These are phyloP conservation scores for Tolypeutes matacus DNA, from an alignment of 2,797 vertebrate genomes.

Conservation along the genomic window DNA sequence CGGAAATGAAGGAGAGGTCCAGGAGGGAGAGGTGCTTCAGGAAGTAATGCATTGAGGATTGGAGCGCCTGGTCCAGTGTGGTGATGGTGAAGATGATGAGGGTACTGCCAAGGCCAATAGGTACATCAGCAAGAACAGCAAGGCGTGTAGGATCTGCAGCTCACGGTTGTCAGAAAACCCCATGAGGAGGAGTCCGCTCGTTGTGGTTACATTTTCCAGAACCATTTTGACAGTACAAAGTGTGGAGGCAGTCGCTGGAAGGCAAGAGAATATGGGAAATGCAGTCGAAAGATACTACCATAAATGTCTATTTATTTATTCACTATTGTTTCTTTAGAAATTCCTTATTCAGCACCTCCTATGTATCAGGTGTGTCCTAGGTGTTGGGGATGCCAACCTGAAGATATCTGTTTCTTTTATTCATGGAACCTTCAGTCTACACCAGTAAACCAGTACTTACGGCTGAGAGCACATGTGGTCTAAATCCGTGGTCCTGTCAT, in stretches of 20 bases:
- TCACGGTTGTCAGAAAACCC: not conserved
- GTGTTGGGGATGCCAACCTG: not conserved
- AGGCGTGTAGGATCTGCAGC: not conserved
- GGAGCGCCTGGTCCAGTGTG: not conserved
- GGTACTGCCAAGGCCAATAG: not conserved
- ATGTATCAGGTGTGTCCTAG: not conserved
- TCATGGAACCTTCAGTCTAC: not conserved
- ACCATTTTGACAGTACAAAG: not conserved
- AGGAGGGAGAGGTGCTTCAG: constrained; percentile 16
- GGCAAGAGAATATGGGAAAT: not conserved
- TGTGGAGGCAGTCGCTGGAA: not conserved
- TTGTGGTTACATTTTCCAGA: not conserved
- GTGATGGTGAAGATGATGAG: constrained; percentile 14
- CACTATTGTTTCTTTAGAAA: not conserved
- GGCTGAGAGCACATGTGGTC: not conserved
- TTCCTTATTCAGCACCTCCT: not conserved
- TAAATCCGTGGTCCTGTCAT: not conserved
- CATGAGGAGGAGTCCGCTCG: constrained; percentile 5
- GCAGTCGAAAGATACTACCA: not conserved
- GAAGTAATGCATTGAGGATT: not conserved
- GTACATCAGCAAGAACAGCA: constrained; percentile 47
- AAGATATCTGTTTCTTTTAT: not conserved
- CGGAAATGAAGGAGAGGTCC: constrained; percentile 1
- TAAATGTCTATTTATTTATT: not conserved
- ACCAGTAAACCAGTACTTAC: not conserved